These are phyloP conservation scores for Hycleus phaleratus DNA, from an alignment of 1,140 invertebrate genomes.

Conservation along the genomic window DNA sequence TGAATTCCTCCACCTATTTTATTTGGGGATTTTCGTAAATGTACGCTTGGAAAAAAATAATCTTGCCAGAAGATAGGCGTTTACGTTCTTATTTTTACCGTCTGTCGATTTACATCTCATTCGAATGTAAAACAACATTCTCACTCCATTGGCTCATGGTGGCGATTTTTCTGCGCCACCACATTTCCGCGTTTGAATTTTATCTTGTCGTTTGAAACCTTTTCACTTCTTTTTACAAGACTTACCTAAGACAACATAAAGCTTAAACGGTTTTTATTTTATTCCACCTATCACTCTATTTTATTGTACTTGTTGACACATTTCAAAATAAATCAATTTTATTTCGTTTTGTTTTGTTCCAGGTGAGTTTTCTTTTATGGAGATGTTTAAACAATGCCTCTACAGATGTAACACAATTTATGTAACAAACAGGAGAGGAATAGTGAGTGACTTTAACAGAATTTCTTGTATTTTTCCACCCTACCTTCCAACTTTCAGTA, in stretches of 20 bases:
- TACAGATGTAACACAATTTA: too few relatives aligned
- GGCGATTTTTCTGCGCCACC: not conserved
- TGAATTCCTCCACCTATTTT: too few relatives aligned
- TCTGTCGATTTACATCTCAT: conserved; percentile 21
- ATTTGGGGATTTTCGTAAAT: not conserved
- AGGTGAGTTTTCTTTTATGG: not conserved
- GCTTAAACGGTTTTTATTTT: not conserved
- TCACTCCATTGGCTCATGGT: conserved; percentile 9
- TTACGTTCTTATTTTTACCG: conserved; percentile 13
- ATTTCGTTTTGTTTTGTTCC: not conserved
- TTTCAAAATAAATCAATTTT: not conserved
- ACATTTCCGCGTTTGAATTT: not conserved
- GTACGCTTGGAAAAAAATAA: not conserved
- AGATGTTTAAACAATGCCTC: too few relatives aligned
- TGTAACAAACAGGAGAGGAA: too few relatives aligned
- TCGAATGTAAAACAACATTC: conserved; percentile 8
- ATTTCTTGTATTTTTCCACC: too few relatives aligned
- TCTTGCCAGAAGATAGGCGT: not conserved
- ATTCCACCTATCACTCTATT: not conserved
- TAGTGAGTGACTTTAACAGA: not conserved
- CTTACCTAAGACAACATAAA: not conserved
- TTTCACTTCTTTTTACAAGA: not conserved
- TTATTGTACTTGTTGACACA: not conserved
- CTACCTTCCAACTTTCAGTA: too few relatives aligned
- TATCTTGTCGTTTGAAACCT: not conserved